Base-by-base conservation (phyloP, 2,797 vertebrate genomes). In the Sciurus vulgaris region DNA sequence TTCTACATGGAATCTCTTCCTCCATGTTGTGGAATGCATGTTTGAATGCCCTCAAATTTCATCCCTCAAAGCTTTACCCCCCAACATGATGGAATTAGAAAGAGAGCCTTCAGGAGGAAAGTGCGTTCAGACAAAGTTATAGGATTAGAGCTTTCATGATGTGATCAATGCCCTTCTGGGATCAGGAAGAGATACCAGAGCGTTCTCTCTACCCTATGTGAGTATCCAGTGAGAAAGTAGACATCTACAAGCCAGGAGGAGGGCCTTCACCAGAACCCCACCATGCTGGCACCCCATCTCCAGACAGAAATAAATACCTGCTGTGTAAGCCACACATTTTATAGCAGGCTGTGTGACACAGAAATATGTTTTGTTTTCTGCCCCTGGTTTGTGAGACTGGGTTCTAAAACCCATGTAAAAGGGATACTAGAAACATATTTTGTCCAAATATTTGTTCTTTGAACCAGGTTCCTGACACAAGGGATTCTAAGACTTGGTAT, bases 71-170 rank as follows among this genome's bases (percentile, higher is more conserved):
- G 38, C 38, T 7, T 3, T 33, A 28, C 28, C 28, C 24, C 33
- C 17, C n/a, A 69, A 4, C 56, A 24, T 79, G 18, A 81, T 67
- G 24, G 3, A 74, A 65, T 44, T 91, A 72, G 47, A 5, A 61
- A 3, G 41, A 3, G 15, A 1, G 1, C 1, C 26, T 79, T 7
- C 7, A 22, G n/a, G 12, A 86, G 14, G n/a, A 81, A 30, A 78
- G 4, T 18, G 12, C 20, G 26, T 74, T 73, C 12, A 73, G 30
- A 83, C 61, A 24, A 79, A 10, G 2, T 47, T 26, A 38, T 65
- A n/a, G 73, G 1, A 1, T n/a, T 79, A 2, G 35, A 63, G 3
- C 0, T 1, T 38, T 10, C n/a, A n/a, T 13, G 2, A 26, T 24
- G 44, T 44, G 11, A 11, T 82, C 24, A 49, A 47, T 47, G 41